phyloP scores from a whole-genome alignment of 2,797 vertebrate species.

The Clamator glandarius region DNA sequence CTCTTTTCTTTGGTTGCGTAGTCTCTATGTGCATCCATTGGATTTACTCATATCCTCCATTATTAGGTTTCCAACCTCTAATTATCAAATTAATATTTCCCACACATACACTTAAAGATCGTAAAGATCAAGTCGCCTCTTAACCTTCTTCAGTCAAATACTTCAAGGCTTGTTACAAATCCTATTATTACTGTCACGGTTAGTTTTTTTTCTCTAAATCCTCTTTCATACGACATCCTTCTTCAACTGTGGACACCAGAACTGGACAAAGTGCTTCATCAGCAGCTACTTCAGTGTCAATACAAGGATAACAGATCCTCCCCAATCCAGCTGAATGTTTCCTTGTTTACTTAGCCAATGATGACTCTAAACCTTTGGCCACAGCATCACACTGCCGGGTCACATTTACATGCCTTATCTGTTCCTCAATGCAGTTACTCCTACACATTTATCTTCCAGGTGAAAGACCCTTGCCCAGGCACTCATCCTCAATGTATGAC shows the following conservation, averaged over 20 bases:
- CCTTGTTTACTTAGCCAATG: conserved; percentile 2
- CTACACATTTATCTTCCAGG: conserved; percentile 34
- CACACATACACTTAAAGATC: not conserved
- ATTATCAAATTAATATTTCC: conserved; percentile 6
- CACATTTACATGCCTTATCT: conserved; percentile 19
- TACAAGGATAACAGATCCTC: not conserved
- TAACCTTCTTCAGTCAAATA: not conserved
- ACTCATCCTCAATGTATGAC: not conserved
- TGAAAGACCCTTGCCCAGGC: conserved; percentile 11
- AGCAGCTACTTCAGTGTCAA: not conserved
- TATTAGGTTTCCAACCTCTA: not conserved
- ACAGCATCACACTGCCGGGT: conserved; percentile 10
- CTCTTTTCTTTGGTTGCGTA: not conserved
- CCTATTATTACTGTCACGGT: not conserved
- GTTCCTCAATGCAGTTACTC: not conserved
- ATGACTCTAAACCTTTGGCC: conserved; percentile 60
- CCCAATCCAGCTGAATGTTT: not conserved
- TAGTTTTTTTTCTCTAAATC: not conserved
- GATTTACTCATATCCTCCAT: not conserved
- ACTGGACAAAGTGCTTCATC: not conserved
- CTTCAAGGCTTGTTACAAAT: not conserved
- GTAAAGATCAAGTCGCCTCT: not conserved
- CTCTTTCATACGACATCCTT: not conserved
- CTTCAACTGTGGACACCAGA: not conserved
- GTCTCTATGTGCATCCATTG: not conserved